A percentile compares a stretch with the other conserved stretches of the same genome.
Conservation (phyloP, 2,888 invertebrate genomes). For the Listrodromus nycthemerus region DNA sequence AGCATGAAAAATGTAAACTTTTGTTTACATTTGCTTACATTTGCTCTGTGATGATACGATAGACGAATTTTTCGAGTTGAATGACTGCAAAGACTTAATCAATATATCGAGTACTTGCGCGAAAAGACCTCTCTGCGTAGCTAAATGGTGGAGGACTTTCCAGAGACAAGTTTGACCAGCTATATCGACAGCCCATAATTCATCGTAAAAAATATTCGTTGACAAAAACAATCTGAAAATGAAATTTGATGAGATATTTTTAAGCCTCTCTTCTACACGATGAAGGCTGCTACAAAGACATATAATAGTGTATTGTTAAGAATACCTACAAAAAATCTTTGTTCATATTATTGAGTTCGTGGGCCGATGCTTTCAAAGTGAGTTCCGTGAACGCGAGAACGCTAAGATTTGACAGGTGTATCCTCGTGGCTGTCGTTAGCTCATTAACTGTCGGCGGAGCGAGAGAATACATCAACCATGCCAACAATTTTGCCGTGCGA, state of each 20-base stretch:
- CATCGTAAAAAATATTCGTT: conserved; percentile 88
- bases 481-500: conserved; percentile 87
- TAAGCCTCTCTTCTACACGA: background rate
- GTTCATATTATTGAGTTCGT: conserved; percentile 79
- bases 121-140: conserved; percentile 86
- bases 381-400: conserved; percentile 88
- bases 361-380: conserved; percentile 81
- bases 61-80: conserved; percentile 71
- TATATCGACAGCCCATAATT: conserved; percentile 87
- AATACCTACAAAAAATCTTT: conserved; percentile 86
- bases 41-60: conserved; percentile 73
- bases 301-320: background rate
- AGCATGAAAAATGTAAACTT: background rate
- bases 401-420: conserved; percentile 88
- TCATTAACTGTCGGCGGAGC: conserved; percentile 85
- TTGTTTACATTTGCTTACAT: conserved; percentile 59
- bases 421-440: conserved; percentile 87
- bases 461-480: conserved; percentile 87
- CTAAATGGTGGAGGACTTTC: conserved; percentile 86
- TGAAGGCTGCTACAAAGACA: no score
- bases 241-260: conserved; percentile 14
- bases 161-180: conserved; percentile 88
- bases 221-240: conserved; percentile 86
- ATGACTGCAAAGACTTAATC: conserved; percentile 83
- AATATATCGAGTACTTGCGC: conserved; percentile 86